Percentiles rank a stretch among this genome's conserved stretches.
These are phyloP conservation scores for Panopea generosa DNA, from an alignment of 2,888 invertebrate genomes.

Conservation along the genomic window DNA sequence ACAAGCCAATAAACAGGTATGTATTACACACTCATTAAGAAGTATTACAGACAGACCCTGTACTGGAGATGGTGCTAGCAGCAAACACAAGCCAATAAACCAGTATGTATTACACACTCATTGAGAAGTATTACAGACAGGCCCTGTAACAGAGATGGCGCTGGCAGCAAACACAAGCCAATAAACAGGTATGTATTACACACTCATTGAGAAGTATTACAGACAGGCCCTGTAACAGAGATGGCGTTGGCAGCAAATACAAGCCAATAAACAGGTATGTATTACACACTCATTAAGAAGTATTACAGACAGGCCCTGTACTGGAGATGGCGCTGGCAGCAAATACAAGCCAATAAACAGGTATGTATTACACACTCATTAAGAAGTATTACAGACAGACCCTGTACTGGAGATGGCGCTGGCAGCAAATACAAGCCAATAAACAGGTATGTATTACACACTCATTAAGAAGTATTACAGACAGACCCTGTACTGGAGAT, in stretches of 20 bases:
- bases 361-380: constrained; percentile 87
- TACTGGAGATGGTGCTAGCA: constrained; percentile 89
- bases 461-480: constrained; percentile 89
- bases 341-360: constrained; percentile 88
- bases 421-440: constrained; percentile 89
- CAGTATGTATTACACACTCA: constrained; percentile 87
- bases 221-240: constrained; percentile 88
- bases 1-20: constrained; percentile 87
- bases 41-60: constrained; percentile 88
- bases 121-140: constrained; percentile 88
- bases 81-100: constrained; percentile 88
- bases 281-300: constrained; percentile 88
- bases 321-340: constrained; percentile 89
- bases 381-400: constrained; percentile 88
- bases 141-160: constrained; percentile 89
- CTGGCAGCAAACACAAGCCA: constrained; percentile 89
- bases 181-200: constrained; percentile 86
- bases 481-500: constrained; percentile 88
- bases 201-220: constrained; percentile 89
- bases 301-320: constrained; percentile 88
- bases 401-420: constrained; percentile 88
- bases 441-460: constrained; percentile 85
- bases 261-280: constrained; percentile 87
- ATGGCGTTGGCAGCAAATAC: constrained; percentile 89
- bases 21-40: constrained; percentile 88